Evolutionary conservation across 2,888 invertebrate species (phyloP), one percentile per base, ranked within the genome.

Genomic region (Alviniconcha strummeri): DNA sequence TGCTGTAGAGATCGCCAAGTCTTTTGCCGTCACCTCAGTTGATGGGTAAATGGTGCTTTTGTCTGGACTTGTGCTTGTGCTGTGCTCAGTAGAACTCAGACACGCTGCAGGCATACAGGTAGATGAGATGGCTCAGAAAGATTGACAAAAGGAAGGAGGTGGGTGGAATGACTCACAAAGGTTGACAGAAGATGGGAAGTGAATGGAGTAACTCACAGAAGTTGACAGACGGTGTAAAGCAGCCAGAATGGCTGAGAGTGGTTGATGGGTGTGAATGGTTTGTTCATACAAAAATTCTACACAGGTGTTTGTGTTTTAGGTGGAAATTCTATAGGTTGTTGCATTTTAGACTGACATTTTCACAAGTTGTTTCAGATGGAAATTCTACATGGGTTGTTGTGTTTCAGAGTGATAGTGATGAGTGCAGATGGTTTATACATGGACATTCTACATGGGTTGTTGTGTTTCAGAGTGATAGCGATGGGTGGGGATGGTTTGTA

Each of bases 401-500:
- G 36, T 74, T 80, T 80, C 86, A 90, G 91, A 5, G 87, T 92
- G 19, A 88, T 91, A 6, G 87, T 89, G 15, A 89, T 92, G 9
- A 91, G 92, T 2, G 92, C 91, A 0, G 52, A 36, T 11, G 36
- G 36, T 36, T 36, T 89, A 83, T 90, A 89, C 82, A 90, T 89
- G 52, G 91, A 92, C 79, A 88, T 90, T 78, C 87, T 91, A n/a
- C 89, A 87, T 56, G 90, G 0, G 36, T 36, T 36, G 36, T 52
- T 74, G 36, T 74, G 36, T 74, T 80, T 80, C 86, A 90, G 91
- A 5, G 87, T 92, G 19, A 88, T 91, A 6, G 87, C 89, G 15
- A 89, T 92, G 9, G 91, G 92, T 2, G 92, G 92, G 0, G 92
- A 92, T 85, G 92, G 91, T 0, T 84, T 89, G 83, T 90, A 89